These are phyloP conservation scores for Nesogale talazaci DNA, from an alignment of 2,113 vertebrate genomes.

Conservation along the genomic window DNA sequence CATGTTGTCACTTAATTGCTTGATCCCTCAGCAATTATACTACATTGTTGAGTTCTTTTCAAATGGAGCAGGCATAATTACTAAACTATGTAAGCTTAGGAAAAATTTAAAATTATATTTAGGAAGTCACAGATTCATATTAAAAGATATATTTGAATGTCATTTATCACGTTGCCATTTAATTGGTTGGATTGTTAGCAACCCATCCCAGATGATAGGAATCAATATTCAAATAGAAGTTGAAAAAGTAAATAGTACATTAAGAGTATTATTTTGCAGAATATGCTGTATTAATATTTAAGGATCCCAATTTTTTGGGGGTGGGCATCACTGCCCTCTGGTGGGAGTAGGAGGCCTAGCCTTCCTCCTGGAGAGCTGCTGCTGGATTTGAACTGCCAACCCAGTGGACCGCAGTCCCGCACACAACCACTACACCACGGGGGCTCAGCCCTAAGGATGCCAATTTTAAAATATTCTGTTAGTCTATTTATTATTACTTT, in stretches of 20 bases:
- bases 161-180: background rate
- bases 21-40: background rate
- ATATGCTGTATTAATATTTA: background rate
- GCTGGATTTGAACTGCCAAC: too few species aligned
- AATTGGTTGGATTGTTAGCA: background rate
- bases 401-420: too few species aligned
- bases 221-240: background rate
- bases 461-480: background rate
- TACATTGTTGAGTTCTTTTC: background rate
- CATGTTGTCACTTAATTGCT: background rate
- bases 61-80: too few species aligned
- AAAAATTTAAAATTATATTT: constrained; percentile 30
- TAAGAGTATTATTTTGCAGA: background rate
- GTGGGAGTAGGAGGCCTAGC: too few species aligned
- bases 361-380: too few species aligned
- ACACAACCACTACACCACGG: too few species aligned
- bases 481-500: background rate
- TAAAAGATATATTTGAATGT: constrained; percentile 5
- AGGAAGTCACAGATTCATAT: background rate
- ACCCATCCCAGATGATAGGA: too few species aligned
- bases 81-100: background rate
- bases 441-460: too few species aligned
- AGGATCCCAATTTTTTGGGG: background rate
- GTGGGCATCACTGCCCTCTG: too few species aligned
- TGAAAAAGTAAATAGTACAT: background rate